These are phyloP conservation scores for Cyprinodon brontotheroides DNA, from an alignment of 2,113 vertebrate genomes.

Conservation along the genomic window DNA sequence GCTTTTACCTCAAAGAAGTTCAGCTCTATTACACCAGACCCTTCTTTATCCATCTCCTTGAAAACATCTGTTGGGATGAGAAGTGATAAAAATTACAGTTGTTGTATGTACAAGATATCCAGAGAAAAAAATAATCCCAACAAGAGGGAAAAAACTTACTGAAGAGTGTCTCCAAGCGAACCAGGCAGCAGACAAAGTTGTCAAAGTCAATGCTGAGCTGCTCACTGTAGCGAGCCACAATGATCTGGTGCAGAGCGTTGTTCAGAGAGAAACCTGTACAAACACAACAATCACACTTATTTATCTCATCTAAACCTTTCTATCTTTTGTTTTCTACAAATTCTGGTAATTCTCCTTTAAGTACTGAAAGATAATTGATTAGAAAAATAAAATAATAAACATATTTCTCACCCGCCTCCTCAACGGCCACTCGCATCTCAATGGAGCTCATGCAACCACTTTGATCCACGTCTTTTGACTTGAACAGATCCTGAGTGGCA, in stretches of 20 bases:
- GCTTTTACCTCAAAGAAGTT: conserved; percentile 76
- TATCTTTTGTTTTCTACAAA: background rate
- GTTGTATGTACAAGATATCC: background rate
- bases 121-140: background rate
- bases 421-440: conserved; percentile 87
- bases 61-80: conserved; percentile 78
- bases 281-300: background rate
- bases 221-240: conserved; percentile 77
- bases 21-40: conserved; percentile 75
- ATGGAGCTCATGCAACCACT: conserved; percentile 80
- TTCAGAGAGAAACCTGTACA: conserved; percentile 81
- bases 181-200: conserved; percentile 82
- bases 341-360: no score
- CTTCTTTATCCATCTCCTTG: conserved; percentile 65
- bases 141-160: conserved; percentile 74
- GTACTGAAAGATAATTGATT: background rate
- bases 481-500: conserved; percentile 54
- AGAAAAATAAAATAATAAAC: background rate
- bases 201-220: conserved; percentile 82
- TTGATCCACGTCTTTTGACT: conserved; percentile 36
- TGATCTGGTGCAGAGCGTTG: conserved; percentile 81
- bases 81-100: background rate
- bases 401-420: conserved; percentile 78
- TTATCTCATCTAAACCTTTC: background rate
- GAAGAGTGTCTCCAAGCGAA: conserved; percentile 85